Evolutionary conservation across 2,113 vertebrate genomes (phyloP), one percentile per base, ranked within the genome.

Genomic region (Phycodurus eques): DNA sequence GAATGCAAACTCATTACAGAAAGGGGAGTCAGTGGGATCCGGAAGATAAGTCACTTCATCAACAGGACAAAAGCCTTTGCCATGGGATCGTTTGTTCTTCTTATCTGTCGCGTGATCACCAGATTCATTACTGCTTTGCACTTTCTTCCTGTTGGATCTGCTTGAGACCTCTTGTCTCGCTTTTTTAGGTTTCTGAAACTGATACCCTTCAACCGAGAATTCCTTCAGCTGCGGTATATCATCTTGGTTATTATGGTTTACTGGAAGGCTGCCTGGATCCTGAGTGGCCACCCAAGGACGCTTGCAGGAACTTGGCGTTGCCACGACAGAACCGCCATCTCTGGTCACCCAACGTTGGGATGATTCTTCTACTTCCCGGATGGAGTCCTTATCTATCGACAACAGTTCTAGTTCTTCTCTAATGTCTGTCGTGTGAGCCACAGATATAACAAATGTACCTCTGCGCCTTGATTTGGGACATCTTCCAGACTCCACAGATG

Each of bases 391-490:
- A 44, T 66, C n/a, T 4, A 22, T n/a, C 11, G 22, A n/a, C n/a
- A 66, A 27, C 14, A 47, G 39, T 31, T 15, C 20, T 14, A 3
- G 22, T 42, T 66, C n/a, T 43, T 66, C 43, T 66, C 64, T 7
- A 12, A 42, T 6, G 1, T 12, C 43, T 8, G 42, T 33, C 12
- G 0, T 73, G 51, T 11, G 2, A 10, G 0, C 17, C 17, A 70
- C 59, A 5, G 83, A 83, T 54, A 90, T 35, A 5, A 89, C 72
- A 84, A 85, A 90, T 0, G 85, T 89, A 15, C 53, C 63, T 72
- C 88, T 88, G 67, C 83, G 81, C 72, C 56, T 85, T 9, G 74
- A 12, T 56, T 59, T 81, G n/a, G 10, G 68, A 20, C 1, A 42
- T 63, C 39, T 11, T 13, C 13, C 56, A 33, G 54, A 17, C 12